Conservation (phyloP, 2,888 invertebrate genomes). For the Chamaedrilus cognettii region DNA sequence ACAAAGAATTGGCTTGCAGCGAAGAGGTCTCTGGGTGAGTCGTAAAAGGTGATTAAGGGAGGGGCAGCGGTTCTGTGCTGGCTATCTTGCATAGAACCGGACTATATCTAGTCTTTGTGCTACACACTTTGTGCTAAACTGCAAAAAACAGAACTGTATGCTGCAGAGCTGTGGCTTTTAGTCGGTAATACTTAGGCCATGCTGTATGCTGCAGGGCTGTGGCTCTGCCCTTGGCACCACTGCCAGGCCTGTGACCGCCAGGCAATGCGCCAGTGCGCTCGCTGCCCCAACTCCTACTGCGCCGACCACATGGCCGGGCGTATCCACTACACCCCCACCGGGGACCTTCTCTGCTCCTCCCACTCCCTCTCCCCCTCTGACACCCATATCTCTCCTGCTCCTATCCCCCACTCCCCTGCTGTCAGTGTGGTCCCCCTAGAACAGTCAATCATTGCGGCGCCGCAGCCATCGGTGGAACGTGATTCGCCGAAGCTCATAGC, state of each 20-base stretch:
- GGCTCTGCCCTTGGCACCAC: constrained; percentile 67
- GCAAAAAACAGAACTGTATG: too few species aligned
- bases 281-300: constrained; percentile 65
- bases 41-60: too few species aligned
- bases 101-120: too few species aligned
- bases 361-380: constrained; percentile 18
- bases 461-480: too few species aligned
- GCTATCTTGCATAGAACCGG: too few species aligned
- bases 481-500: not conserved
- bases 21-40: not conserved
- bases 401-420: not conserved
- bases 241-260: constrained; percentile 63
- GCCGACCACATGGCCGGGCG: constrained; percentile 48
- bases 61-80: too few species aligned
- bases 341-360: constrained; percentile 24
- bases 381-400: not conserved
- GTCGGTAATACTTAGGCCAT: too few species aligned
- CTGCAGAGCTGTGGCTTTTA: too few species aligned
- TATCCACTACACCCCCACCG: constrained; percentile 36
- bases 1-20: too few species aligned
- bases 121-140: too few species aligned
- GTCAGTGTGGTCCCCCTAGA: too few species aligned
- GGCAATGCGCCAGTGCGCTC: constrained; percentile 59
- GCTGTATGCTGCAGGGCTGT: constrained; percentile 57
- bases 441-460: too few species aligned